These are phyloP conservation scores for Tinamus guttatus DNA, from an alignment of 2,113 vertebrate species.

Conservation along the genomic window DNA sequence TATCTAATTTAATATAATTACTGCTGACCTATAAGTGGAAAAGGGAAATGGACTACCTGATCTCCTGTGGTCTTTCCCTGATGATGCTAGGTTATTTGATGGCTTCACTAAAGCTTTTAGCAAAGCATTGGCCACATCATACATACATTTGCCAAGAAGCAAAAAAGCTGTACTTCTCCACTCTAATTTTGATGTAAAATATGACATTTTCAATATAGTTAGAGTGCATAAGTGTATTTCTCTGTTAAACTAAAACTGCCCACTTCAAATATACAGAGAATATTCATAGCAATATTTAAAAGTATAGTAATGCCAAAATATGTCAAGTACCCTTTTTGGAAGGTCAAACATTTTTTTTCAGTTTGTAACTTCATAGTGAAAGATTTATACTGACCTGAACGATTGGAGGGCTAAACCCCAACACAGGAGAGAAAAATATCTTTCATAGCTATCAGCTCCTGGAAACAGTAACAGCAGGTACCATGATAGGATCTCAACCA, in stretches of 20 bases:
- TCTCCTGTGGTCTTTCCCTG: not conserved
- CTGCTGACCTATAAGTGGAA: not conserved
- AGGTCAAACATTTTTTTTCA: not conserved
- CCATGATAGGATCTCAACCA: no score
- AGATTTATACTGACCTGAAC: not conserved
- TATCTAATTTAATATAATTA: no score
- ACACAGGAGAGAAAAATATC: not conserved
- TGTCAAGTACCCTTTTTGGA: no score
- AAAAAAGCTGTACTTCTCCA: no score
- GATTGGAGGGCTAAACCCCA: not conserved
- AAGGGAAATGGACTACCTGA: not conserved
- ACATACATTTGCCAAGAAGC: no score
- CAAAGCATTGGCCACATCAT: no score
- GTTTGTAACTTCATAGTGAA: not conserved
- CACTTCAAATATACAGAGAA: not conserved
- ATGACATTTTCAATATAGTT: not conserved
- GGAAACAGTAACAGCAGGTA: not conserved
- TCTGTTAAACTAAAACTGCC: not conserved
- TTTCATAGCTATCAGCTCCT: not conserved
- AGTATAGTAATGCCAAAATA: not conserved
- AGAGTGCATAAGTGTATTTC: no score
- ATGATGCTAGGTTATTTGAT: no score
- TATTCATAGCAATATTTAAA: not conserved
- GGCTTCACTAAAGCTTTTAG: no score
- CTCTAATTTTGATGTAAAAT: not conserved